Evolutionary conservation across 1,140 invertebrate genomes (phyloP).

Genomic region (Tigriopus japonicus): DNA sequence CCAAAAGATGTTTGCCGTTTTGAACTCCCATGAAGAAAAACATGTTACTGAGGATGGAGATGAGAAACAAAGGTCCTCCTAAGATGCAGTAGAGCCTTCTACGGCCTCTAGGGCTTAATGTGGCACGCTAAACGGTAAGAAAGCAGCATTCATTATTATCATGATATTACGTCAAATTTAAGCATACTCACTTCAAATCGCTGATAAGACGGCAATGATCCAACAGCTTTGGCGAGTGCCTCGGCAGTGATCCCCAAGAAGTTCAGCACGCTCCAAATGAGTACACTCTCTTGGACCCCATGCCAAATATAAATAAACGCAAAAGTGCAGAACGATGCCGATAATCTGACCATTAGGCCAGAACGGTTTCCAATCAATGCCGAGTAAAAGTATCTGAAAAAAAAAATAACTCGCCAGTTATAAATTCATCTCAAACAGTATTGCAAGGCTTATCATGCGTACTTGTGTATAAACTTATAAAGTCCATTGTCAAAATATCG

Average conservation of each 20-base stretch:
- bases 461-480: constrained; percentile 69
- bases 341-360: constrained; percentile 35
- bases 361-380: constrained; percentile 35
- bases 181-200: not conserved
- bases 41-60: not conserved
- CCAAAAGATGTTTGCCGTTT: not conserved
- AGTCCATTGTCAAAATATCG: constrained; percentile 77
- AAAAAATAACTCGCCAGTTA: not conserved
- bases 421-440: not conserved
- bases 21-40: constrained; percentile 8
- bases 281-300: constrained; percentile 49
- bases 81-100: constrained; percentile 9
- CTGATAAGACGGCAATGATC: not conserved
- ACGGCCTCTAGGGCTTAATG: not conserved
- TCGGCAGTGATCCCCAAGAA: constrained; percentile 54
- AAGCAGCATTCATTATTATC: not conserved
- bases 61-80: not conserved
- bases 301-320: constrained; percentile 77
- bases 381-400: constrained; percentile 61
- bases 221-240: constrained; percentile 16
- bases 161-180: constrained; percentile 4
- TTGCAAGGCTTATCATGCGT: constrained; percentile 21
- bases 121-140: not conserved
- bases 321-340: constrained; percentile 59
- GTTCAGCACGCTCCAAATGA: constrained; percentile 66